A percentile compares a stretch with the other conserved stretches of the same genome.
These are phyloP conservation scores for Isotomurus palustris DNA, from an alignment of 2,888 invertebrate species.

Conservation along the genomic window DNA sequence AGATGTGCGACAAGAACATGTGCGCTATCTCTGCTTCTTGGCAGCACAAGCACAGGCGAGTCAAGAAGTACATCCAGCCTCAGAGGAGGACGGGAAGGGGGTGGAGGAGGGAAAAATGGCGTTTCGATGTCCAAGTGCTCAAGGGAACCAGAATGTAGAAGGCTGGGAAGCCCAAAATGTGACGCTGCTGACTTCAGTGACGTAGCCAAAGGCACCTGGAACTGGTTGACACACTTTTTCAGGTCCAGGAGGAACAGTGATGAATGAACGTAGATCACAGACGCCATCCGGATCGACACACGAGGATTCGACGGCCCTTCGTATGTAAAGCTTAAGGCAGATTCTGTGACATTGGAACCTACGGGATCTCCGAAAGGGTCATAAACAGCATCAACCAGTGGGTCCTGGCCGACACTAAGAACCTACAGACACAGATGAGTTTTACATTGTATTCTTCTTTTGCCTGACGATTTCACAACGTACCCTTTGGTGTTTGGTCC, in stretches of 20 bases:
- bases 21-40: conserved; percentile 68
- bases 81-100: conserved; percentile 14
- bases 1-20: conserved; percentile 88
- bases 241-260: conserved; percentile 79
- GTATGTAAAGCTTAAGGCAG: conserved; percentile 38
- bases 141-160: conserved; percentile 38
- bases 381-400: conserved; percentile 53
- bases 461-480: neutral
- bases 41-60: conserved; percentile 86
- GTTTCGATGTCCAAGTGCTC: conserved; percentile 37
- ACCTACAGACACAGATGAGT: conserved; percentile 52
- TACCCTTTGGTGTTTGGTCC: conserved; percentile 72
- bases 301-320: conserved; percentile 26
- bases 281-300: conserved; percentile 65
- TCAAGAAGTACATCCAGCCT: conserved; percentile 71
- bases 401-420: conserved; percentile 75
- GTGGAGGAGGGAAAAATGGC: neutral
- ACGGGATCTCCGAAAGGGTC: conserved; percentile 35
- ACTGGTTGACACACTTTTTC: conserved; percentile 66
- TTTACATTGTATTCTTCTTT: too few species aligned
- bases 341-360: conserved; percentile 19
- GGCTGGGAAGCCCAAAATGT: conserved; percentile 71
- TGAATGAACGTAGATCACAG: conserved; percentile 90
- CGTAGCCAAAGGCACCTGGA: conserved; percentile 55
- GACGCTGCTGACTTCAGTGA: conserved; percentile 86